A percentile compares a stretch with the other conserved stretches of the same genome.
These are phyloP conservation scores for Prolemur simus DNA, from an alignment of 2,113 vertebrate species.

Conservation along the genomic window DNA sequence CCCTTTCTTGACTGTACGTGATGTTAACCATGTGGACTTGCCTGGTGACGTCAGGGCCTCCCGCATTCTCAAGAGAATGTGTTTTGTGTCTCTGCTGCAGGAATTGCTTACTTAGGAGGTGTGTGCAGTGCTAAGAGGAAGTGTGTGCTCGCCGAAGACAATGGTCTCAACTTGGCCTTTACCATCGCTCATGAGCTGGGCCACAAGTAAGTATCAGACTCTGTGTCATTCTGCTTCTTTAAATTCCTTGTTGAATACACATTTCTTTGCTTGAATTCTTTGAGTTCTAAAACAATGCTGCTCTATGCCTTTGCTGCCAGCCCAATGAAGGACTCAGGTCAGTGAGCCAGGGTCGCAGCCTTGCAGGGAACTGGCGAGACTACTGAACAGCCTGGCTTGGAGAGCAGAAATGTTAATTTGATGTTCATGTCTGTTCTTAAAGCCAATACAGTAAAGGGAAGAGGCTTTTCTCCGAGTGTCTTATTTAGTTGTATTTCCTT, in stretches of 20 bases:
- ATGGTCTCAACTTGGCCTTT: constrained; percentile 97
- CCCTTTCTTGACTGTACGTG: neutral
- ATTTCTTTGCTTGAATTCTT: neutral
- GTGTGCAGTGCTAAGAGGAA: constrained; percentile 96
- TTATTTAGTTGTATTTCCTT: neutral
- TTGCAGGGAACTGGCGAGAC: neutral
- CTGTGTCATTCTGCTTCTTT: neutral
- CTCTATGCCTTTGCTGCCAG: neutral
- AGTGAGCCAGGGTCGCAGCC: neutral
- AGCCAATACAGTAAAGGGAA: neutral
- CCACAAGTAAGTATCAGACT: constrained; percentile 92
- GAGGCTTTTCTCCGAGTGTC: neutral
- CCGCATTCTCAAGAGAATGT: constrained; percentile 58
- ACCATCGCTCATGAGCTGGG: constrained; percentile 99
- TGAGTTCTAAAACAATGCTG: neutral
- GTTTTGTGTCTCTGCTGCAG: constrained; percentile 83
- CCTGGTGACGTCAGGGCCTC: neutral
- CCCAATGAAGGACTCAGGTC: neutral
- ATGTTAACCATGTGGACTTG: neutral
- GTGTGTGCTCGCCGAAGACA: constrained; percentile 97
- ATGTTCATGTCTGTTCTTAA: neutral
- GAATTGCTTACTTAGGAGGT: constrained; percentile 97
- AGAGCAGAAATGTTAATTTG: neutral
- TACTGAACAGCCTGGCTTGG: neutral
- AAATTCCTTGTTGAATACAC: neutral